phyloP scores from a whole-genome alignment of 2,888 invertebrate species.

The Dicyrtomina minuta region DNA sequence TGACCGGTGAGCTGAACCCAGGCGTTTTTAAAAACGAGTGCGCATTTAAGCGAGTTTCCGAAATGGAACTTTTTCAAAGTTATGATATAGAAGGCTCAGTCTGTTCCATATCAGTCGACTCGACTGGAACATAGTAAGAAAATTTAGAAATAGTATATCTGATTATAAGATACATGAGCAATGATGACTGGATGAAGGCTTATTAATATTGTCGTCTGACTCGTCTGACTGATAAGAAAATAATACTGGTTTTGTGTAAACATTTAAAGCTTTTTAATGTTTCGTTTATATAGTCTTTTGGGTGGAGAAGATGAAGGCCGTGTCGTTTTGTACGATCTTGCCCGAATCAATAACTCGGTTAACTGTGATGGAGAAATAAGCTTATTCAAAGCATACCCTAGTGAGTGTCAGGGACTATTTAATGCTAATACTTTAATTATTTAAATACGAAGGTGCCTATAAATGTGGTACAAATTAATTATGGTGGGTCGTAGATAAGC shows the following conservation, averaged over 20 bases:
- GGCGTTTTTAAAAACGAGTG: slow-evolving; percentile 12
- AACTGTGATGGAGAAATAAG: slow-evolving; percentile 26
- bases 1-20: slow-evolving; percentile 7
- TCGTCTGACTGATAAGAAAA: too few species aligned
- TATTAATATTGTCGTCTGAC: too few species aligned
- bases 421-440: background rate
- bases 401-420: background rate
- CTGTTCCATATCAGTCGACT: slow-evolving; percentile 20
- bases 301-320: slow-evolving; percentile 29
- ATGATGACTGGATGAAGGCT: too few species aligned
- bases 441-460: too few species aligned
- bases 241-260: too few species aligned
- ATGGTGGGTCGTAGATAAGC: slow-evolving; percentile 28
- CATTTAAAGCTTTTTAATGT: too few species aligned
- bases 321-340: slow-evolving; percentile 29
- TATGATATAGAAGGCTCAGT: slow-evolving; percentile 13
- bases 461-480: too few species aligned
- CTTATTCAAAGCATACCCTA: slow-evolving; percentile 27
- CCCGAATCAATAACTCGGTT: slow-evolving; percentile 27
- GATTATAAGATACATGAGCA: too few species aligned
- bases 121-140: slow-evolving; percentile 29
- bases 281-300: slow-evolving; percentile 8
- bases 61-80: slow-evolving; percentile 18
- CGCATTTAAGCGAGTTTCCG: slow-evolving; percentile 5
- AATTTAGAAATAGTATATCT: too few species aligned